These are phyloP conservation scores for Rousettus leschenaultii DNA, from an alignment of 2,113 vertebrate species.

Conservation along the genomic window DNA sequence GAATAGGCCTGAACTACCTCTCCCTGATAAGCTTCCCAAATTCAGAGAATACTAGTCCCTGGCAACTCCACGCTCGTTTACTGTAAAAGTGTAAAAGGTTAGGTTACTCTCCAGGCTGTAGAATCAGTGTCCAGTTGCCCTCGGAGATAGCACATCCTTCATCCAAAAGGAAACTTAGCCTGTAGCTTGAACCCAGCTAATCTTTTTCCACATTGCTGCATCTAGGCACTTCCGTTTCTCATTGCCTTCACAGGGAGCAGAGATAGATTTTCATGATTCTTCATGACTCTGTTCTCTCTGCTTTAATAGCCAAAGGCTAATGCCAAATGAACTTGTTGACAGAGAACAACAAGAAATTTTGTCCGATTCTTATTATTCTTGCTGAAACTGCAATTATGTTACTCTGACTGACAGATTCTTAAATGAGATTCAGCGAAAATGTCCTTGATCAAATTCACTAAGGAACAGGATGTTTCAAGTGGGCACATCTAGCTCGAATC, in stretches of 20 bases:
- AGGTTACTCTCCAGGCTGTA: slow-evolving; percentile 34
- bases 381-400: background rate
- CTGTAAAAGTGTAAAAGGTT: slow-evolving; percentile 56
- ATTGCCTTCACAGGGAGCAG: background rate
- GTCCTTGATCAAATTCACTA: background rate
- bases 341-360: background rate
- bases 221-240: background rate
- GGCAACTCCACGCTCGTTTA: background rate
- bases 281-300: background rate
- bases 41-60: background rate
- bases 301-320: background rate
- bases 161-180: slow-evolving; percentile 41
- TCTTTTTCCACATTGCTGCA: background rate
- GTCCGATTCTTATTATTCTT: background rate
- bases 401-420: background rate
- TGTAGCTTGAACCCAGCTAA: background rate
- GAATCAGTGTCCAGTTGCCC: background rate
- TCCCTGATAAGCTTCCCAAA: background rate
- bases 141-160: slow-evolving; percentile 4
- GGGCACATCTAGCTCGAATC: background rate
- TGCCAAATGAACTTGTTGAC: background rate
- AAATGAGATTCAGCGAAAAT: background rate
- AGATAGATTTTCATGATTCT: background rate
- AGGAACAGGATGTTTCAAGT: slow-evolving; percentile 33
- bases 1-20: background rate